Evolutionary conservation across 1,140 invertebrate genomes (phyloP).

Genomic region (Drosophila burlai): DNA sequence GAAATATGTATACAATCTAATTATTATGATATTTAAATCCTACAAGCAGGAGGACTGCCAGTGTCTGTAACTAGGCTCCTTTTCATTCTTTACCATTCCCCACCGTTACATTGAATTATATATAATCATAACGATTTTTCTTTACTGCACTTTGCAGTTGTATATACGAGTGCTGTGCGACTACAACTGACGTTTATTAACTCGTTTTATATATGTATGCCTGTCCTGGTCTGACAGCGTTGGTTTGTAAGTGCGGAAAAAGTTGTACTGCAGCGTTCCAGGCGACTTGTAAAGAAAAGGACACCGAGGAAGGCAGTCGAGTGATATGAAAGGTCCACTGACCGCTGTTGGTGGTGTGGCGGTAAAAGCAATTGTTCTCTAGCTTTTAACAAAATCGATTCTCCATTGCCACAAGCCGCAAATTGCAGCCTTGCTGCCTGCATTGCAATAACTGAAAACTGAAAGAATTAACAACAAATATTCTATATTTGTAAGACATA

Average conservation of each 20-base stretch:
- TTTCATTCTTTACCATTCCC: not conserved
- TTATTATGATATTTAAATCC: not conserved
- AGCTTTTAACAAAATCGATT: slow-evolving; percentile 16
- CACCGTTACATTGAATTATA: slow-evolving; percentile 34
- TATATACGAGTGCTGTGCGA: slow-evolving; percentile 28
- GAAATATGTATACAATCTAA: too few relatives aligned
- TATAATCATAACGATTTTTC: slow-evolving; percentile 75
- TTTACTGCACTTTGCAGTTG: slow-evolving; percentile 38
- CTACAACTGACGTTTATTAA: slow-evolving; percentile 71
- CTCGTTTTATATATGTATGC: slow-evolving; percentile 38
- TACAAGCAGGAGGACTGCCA: not conserved
- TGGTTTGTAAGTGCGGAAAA: slow-evolving; percentile 10
- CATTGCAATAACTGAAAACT: slow-evolving; percentile 1
- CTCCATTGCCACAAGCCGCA: slow-evolving; percentile 2
- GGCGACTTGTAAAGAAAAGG: slow-evolving; percentile 18
- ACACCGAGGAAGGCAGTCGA: slow-evolving; percentile 8
- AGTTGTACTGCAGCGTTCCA: slow-evolving; percentile 39
- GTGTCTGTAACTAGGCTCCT: not conserved
- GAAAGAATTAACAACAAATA: not conserved
- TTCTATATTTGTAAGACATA: not conserved
- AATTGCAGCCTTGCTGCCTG: not conserved
- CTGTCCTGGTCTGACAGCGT: slow-evolving; percentile 7
- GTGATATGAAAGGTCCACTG: slow-evolving; percentile 11
- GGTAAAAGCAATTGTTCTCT: slow-evolving; percentile 3
- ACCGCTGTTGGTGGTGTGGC: slow-evolving; percentile 7